A percentile compares a stretch with the other conserved stretches of the same genome.
Evolutionary conservation across 2,888 invertebrate species (phyloP).

Genomic region (Fragum sueziense): DNA sequence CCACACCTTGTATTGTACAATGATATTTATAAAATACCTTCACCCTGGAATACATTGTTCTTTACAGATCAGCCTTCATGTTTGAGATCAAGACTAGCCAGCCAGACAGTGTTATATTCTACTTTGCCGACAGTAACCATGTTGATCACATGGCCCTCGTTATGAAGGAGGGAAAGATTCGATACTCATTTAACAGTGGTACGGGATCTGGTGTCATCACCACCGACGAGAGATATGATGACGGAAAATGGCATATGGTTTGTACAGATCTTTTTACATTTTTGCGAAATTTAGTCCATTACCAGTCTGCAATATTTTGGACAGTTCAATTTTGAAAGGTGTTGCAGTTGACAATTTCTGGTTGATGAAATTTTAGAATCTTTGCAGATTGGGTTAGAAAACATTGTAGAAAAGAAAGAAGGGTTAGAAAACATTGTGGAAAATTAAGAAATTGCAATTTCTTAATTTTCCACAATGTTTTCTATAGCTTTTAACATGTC

Average conservation of each 20-base stretch:
- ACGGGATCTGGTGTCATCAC: constrained; percentile 89
- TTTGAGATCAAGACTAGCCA: constrained; percentile 90
- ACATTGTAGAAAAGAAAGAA: neutral
- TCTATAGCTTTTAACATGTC: neutral
- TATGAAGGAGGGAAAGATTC: constrained; percentile 89
- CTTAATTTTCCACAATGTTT: neutral
- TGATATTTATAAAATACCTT: too few relatives aligned
- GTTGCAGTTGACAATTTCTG: too few relatives aligned
- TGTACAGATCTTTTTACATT: constrained; percentile 81
- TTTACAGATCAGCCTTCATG: constrained; percentile 87
- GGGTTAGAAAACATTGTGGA: too few relatives aligned
- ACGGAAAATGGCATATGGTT: constrained; percentile 95
- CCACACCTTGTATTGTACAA: too few relatives aligned
- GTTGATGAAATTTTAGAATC: too few relatives aligned
- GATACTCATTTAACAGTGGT: constrained; percentile 93
- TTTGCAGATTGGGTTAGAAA: neutral
- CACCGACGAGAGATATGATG: constrained; percentile 89
- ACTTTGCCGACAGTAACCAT: constrained; percentile 86
- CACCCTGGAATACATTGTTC: neutral
- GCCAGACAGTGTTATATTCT: constrained; percentile 93
- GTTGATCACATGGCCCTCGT: constrained; percentile 94
- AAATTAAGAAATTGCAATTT: neutral
- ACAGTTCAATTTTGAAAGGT: too few relatives aligned
- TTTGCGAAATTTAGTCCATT: too few relatives aligned
- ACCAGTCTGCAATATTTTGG: too few relatives aligned